A percentile compares a stretch with the other conserved stretches of the same genome.
These are phyloP conservation scores for Eupithecia pulchellata DNA, from an alignment of 2,888 invertebrate genomes.

Conservation along the genomic window DNA sequence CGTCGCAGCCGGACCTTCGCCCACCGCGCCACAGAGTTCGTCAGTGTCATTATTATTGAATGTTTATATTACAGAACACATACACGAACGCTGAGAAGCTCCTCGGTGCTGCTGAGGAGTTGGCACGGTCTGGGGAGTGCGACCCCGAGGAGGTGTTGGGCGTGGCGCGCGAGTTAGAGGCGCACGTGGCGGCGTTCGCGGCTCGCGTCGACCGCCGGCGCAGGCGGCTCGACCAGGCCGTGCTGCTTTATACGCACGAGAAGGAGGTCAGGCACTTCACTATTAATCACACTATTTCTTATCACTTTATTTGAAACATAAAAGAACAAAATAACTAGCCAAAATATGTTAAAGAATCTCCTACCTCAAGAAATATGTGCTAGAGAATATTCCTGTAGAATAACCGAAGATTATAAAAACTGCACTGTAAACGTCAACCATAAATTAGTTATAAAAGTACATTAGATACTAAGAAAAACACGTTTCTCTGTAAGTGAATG, in stretches of 20 bases:
- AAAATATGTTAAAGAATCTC: too few relatives aligned
- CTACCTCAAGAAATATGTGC: too few relatives aligned
- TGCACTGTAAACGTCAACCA: too few relatives aligned
- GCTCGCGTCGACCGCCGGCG: constrained; percentile 96
- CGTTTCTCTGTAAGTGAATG: too few relatives aligned
- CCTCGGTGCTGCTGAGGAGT: constrained; percentile 96
- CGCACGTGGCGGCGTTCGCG: constrained; percentile 97
- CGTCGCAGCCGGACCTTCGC: too few relatives aligned
- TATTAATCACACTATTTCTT: neutral
- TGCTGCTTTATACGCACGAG: constrained; percentile 97
- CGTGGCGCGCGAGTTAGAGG: constrained; percentile 96
- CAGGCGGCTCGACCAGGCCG: constrained; percentile 95
- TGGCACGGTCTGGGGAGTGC: constrained; percentile 98
- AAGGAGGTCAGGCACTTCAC: constrained; percentile 88
- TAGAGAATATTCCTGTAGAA: too few relatives aligned
- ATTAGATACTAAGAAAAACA: too few relatives aligned
- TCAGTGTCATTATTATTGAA: neutral
- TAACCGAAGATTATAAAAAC: too few relatives aligned
- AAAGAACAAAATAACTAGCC: too few relatives aligned
- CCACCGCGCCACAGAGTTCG: too few relatives aligned
- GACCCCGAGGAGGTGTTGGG: constrained; percentile 98
- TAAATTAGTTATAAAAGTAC: too few relatives aligned
- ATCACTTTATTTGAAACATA: too few relatives aligned
- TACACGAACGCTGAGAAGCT: constrained; percentile 99
- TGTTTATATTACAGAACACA: constrained; percentile 89